Evolutionary conservation across 2,113 vertebrate species (phyloP).

Genomic region (Spea bombifrons): DNA sequence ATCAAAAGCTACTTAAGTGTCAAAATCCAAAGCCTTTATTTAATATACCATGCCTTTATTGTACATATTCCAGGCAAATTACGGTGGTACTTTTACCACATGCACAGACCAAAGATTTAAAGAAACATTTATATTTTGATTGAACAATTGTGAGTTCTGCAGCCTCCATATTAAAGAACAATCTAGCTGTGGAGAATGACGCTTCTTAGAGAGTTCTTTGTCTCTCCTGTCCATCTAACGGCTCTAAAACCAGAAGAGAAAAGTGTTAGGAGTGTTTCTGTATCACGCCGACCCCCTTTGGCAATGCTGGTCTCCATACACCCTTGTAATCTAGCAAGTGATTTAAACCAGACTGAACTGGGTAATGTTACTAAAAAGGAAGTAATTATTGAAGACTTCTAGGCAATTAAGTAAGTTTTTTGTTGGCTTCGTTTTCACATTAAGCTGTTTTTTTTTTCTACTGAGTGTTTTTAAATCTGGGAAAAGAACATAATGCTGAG

Average conservation of each 20-base stretch:
- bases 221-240: too few relatives aligned
- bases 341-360: slow-evolving; percentile 45
- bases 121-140: too few relatives aligned
- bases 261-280: neutral
- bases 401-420: slow-evolving; percentile 38
- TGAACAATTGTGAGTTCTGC: too few relatives aligned
- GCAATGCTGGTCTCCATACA: slow-evolving; percentile 23
- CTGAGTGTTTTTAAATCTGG: slow-evolving; percentile 13
- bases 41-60: too few relatives aligned
- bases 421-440: slow-evolving; percentile 27
- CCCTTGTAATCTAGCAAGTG: slow-evolving; percentile 37
- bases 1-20: too few relatives aligned
- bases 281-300: neutral
- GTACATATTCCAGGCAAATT: too few relatives aligned
- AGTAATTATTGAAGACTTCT: slow-evolving; percentile 38
- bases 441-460: slow-evolving; percentile 15
- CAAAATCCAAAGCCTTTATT: too few relatives aligned
- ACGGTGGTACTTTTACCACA: too few relatives aligned
- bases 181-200: too few relatives aligned
- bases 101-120: too few relatives aligned
- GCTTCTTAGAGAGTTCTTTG: too few relatives aligned
- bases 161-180: too few relatives aligned
- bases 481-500: slow-evolving; percentile 1
- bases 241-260: neutral
- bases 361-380: slow-evolving; percentile 40